phyloP scores from a whole-genome alignment of 2,113 vertebrate species.

The Ageneiosus marmoratus region DNA sequence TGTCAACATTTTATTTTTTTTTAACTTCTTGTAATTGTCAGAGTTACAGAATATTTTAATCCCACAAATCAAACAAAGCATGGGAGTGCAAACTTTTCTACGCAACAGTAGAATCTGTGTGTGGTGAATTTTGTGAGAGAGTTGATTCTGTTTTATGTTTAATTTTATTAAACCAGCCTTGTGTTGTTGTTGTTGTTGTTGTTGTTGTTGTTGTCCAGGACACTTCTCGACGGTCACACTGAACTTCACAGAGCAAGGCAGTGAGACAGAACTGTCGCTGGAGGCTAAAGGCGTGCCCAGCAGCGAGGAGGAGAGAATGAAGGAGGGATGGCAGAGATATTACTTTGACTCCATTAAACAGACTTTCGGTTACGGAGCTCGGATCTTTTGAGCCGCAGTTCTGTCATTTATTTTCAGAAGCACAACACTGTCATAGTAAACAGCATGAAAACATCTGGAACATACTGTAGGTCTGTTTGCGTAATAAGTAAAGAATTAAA shows the following conservation, averaged over 20 bases:
- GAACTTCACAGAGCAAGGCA: conserved; percentile 76
- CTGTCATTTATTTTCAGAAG: not conserved
- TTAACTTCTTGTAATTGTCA: not conserved
- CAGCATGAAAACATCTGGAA: not conserved
- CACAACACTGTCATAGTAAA: not conserved
- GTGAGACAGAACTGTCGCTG: conserved; percentile 80
- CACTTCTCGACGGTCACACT: conserved; percentile 82
- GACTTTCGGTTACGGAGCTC: conserved; percentile 89
- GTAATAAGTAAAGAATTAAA: not conserved
- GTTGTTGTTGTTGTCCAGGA: conserved; percentile 61
- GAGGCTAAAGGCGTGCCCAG: conserved; percentile 80
- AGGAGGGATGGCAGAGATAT: conserved; percentile 89
- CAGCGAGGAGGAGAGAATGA: conserved; percentile 83
- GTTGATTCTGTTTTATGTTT: not conserved
- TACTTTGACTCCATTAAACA: conserved; percentile 94
- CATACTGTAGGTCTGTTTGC: not conserved
- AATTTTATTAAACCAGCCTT: not conserved
- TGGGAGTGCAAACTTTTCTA: not conserved
- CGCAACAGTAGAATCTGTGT: not conserved
- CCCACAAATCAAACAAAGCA: no score
- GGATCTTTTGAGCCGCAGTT: conserved; percentile 77
- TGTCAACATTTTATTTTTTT: no score
- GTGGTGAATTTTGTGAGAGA: not conserved
- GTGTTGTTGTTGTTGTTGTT: not conserved
- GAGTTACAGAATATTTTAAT: not conserved